phyloP scores from a whole-genome alignment of 2,113 vertebrate species.

The Halcyon senegalensis region DNA sequence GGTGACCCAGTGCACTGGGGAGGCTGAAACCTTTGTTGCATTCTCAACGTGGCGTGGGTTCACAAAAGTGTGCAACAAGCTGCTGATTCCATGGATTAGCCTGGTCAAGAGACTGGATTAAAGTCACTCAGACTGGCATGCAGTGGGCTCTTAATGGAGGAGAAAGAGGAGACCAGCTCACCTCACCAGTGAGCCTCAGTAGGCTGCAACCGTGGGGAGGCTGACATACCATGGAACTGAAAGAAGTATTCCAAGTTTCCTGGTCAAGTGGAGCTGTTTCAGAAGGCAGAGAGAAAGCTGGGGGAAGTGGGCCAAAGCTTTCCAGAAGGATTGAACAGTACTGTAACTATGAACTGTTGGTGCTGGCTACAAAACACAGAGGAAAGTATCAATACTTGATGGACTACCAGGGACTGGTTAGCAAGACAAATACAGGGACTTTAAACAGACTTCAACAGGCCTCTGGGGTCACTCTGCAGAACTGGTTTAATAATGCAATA shows the following conservation, averaged over 20 bases:
- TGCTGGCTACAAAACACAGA: conserved; percentile 1
- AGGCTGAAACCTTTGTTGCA: conserved; percentile 77
- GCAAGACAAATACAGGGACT: background rate
- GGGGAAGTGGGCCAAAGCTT: conserved; percentile 34
- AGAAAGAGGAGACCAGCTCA: conserved; percentile 56
- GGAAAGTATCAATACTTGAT: background rate
- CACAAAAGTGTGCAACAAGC: conserved; percentile 75
- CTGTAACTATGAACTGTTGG: conserved; percentile 37
- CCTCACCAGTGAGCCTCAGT: conserved; percentile 13
- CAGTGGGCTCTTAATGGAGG: conserved; percentile 68
- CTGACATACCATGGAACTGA: conserved; percentile 56
- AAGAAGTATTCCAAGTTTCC: conserved; percentile 62
- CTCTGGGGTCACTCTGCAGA: conserved; percentile 43
- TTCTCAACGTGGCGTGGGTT: conserved; percentile 77
- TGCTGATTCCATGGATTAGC: conserved; percentile 82
- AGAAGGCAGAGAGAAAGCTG: conserved; percentile 37
- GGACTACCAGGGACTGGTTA: background rate
- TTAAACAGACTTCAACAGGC: conserved; percentile 6
- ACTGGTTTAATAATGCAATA: conserved; percentile 66
- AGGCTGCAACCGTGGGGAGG: conserved; percentile 35
- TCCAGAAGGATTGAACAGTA: conserved; percentile 29
- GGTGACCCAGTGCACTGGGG: conserved; percentile 26
- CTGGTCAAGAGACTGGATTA: conserved; percentile 80
- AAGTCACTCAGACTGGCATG: conserved; percentile 77
- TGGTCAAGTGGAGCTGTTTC: conserved; percentile 46